Evolutionary conservation across 2,797 vertebrate species (phyloP), one percentile per base, ranked within the genome.

Genomic region (Labroides dimidiatus): DNA sequence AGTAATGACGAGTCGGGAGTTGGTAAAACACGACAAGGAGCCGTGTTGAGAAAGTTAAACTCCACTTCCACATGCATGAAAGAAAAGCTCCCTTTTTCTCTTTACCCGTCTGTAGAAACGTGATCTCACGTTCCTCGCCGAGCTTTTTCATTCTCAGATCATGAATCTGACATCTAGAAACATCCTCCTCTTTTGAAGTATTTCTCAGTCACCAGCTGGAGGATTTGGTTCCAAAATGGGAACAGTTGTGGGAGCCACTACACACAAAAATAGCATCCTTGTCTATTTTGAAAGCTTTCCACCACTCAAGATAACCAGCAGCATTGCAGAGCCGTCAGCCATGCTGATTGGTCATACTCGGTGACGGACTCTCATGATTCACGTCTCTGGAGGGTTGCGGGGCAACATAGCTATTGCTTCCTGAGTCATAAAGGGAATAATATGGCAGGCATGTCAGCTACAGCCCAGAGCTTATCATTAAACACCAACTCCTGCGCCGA

Each of bases 401-500:
- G 82, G 37, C 47, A 50, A 55, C 17, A 1, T 20, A 66, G 65
- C 60, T 70, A 70, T 71, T 52, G 72, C 77, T 84, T 86, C 87
- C 89, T 85, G 82, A 85, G 80, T 90, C 82, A 84, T 81, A 81
- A 70, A 78, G 81, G 72, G 89, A 82, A 78, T 88, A 83, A 84
- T 84, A 89, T 87, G 84, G 68, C 64, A 84, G 64, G 81, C 84
- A 90, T 82, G 82, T 89, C 82, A 89, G 84, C 78, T 77, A 84
- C 78, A 67, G 88, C 90, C 77, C 72, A 70, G 64, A 75, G 80
- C 86, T 89, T 85, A 89, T 90, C 90, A 81, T 87, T 80, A 90
- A 88, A 84, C 84, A 75, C 77, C 64, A 73, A 86, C 85, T 86
- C 82, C 84, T 84, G 75, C 77, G 67, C 63, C 47, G 68, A 63